Base-by-base conservation (phyloP, 2,797 vertebrate species). In the Oophaga sylvatica region DNA sequence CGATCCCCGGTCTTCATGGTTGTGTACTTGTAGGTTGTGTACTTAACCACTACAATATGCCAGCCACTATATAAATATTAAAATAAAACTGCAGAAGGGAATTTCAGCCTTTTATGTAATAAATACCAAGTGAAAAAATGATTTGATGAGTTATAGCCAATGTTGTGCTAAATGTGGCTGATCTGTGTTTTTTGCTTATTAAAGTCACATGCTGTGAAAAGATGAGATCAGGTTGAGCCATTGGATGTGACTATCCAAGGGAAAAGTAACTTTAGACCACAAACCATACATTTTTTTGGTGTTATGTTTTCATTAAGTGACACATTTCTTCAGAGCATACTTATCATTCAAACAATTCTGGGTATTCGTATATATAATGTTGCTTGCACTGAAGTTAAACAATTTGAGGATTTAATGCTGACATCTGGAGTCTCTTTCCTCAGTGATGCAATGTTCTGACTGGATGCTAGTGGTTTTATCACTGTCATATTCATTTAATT, bases 391-490 rank as follows among this genome's bases (percentile, higher is more conserved):
- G 79, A 76, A 76, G 59, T 65, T 76, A 60, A 53, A 26, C 75
- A 63, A 82, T 81, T 81, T 45, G 22, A 45, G 22, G 56, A 71
- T 81, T 86, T 48, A 86, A 63, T 73, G 67, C 78, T 10, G 68
- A 87, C 85, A 87, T 87, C 79, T 86, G 84, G 77, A 86, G 77
- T 41, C 31, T 80, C 65, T 86, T 86, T 86, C 20, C 17, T 57
- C 26, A 45, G 59, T 86, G 84, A 80, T 86, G 84, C 77, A 86
- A 79, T 80, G 77, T 62, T 86, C 56, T 71, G 60, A 57, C 77
- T 80, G 53, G 31, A 80, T 80, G 53, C 65, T 71, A 45, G 77
- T 59, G 84, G 84, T 86, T 86, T 71, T 86, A 86, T 86, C 76
- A 86, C 53, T 71, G 84, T 71, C 75, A 10, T 57, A 62, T 85